Evolutionary conservation across 1,140 invertebrate species (phyloP).

Genomic region (Meloidogyne floridensis): DNA sequence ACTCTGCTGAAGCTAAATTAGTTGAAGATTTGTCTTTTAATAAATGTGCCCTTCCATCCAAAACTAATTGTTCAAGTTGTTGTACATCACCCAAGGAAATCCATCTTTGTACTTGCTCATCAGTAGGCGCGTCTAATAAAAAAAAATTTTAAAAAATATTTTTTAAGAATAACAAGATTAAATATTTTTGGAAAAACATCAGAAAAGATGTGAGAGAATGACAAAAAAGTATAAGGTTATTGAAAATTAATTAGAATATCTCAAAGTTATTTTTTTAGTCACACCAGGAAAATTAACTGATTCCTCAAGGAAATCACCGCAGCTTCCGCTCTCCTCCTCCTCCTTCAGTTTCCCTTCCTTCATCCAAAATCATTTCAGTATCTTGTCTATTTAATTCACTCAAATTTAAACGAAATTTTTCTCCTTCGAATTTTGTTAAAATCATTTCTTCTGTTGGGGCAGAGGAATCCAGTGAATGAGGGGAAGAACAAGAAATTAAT

Average conservation of each 20-base stretch:
- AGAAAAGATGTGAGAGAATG: too few species aligned
- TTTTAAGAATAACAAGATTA: too few species aligned
- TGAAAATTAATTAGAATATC: too few species aligned
- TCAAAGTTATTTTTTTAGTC: background rate
- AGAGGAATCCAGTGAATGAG: background rate
- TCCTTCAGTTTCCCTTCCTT: background rate
- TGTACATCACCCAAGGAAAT: constrained; percentile 56
- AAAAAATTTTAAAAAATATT: too few species aligned
- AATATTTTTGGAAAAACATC: too few species aligned
- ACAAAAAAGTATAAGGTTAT: too few species aligned
- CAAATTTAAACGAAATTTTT: constrained; percentile 7
- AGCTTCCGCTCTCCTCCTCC: background rate
- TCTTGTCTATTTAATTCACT: constrained; percentile 6
- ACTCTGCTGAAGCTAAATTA: constrained; percentile 56
- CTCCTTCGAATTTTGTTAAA: background rate
- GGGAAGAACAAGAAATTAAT: background rate
- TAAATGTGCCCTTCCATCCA: constrained; percentile 58
- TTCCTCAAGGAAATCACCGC: constrained; percentile 3
- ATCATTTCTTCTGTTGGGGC: constrained; percentile 2
- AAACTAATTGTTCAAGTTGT: constrained; percentile 60
- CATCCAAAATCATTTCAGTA: background rate
- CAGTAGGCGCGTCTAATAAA: constrained; percentile 57
- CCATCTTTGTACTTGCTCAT: constrained; percentile 62
- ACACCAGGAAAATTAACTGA: constrained; percentile 7
- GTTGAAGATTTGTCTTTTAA: constrained; percentile 60